These are phyloP conservation scores for Pheosia tremula DNA, from an alignment of 2,888 invertebrate species.

Conservation along the genomic window DNA sequence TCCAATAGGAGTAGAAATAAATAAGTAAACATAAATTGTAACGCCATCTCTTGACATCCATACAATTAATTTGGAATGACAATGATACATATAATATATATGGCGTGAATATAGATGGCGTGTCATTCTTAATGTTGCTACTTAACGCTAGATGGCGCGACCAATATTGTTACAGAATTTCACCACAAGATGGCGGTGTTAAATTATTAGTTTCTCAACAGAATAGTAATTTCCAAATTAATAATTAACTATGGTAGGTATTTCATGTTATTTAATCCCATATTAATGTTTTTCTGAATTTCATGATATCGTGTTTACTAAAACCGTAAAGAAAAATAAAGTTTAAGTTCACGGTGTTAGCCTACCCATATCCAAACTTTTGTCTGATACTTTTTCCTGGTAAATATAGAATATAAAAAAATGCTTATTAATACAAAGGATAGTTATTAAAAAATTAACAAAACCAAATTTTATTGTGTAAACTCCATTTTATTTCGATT, in stretches of 20 bases:
- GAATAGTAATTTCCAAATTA: no score
- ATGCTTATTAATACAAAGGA: neutral
- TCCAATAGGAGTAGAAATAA: no score
- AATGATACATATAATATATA: slow-evolving; percentile 9
- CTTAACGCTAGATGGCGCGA: slow-evolving; percentile 5
- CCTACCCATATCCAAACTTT: no score
- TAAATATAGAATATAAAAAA: neutral
- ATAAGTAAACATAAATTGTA: no score
- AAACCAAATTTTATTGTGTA: slow-evolving; percentile 43
- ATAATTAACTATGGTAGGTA: neutral
- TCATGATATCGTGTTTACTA: neutral
- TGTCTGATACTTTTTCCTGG: no score
- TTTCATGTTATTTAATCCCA: neutral
- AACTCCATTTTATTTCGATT: slow-evolving; percentile 73
- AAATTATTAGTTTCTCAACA: neutral
- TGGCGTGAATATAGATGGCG: slow-evolving; percentile 8
- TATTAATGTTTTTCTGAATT: neutral
- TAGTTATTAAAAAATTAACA: slow-evolving; percentile 24
- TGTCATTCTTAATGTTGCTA: neutral
- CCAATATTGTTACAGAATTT: neutral
- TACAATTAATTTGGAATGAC: no score
- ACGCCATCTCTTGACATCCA: no score
- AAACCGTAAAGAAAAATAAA: no score
- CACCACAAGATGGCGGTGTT: neutral
- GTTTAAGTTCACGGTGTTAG: no score